These are phyloP conservation scores for Gymnocephalus cernua DNA, from an alignment of 2,113 vertebrate species.

Conservation along the genomic window DNA sequence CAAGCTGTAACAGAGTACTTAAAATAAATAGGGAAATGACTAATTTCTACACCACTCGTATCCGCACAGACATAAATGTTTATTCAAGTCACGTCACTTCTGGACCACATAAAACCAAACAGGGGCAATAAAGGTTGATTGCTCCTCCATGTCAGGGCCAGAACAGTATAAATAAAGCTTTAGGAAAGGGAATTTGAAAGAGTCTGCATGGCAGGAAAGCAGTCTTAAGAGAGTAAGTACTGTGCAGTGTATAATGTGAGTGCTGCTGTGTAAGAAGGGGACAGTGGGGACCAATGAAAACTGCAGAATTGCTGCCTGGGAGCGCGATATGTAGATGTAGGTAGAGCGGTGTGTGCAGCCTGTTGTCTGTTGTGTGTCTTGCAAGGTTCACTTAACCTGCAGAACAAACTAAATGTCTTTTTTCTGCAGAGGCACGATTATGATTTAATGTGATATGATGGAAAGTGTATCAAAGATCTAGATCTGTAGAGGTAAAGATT, in stretches of 20 bases:
- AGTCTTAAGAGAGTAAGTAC: conserved; percentile 46
- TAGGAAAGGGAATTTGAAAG: conserved; percentile 7
- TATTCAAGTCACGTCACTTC: conserved; percentile 34
- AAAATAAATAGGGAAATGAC: conserved; percentile 27
- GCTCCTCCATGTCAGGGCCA: conserved; percentile 10
- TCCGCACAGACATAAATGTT: conserved; percentile 30
- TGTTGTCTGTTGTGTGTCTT: background rate
- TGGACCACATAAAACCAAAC: conserved; percentile 12
- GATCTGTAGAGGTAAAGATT: background rate
- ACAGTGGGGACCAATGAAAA: background rate
- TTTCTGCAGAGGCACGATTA: background rate
- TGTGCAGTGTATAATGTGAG: background rate
- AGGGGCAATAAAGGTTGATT: conserved; percentile 34
- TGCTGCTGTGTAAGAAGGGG: background rate
- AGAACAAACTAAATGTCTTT: background rate
- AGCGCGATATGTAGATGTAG: background rate
- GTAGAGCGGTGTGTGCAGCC: background rate
- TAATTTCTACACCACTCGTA: background rate
- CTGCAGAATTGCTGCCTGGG: conserved; percentile 8
- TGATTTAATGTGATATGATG: background rate
- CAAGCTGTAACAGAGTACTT: background rate
- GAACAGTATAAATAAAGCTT: conserved; percentile 46
- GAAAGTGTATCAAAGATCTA: background rate
- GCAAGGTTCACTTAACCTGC: background rate
- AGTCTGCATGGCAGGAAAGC: background rate